Conservation (phyloP, 2,113 vertebrate species). For the Myotis yumanensis region DNA sequence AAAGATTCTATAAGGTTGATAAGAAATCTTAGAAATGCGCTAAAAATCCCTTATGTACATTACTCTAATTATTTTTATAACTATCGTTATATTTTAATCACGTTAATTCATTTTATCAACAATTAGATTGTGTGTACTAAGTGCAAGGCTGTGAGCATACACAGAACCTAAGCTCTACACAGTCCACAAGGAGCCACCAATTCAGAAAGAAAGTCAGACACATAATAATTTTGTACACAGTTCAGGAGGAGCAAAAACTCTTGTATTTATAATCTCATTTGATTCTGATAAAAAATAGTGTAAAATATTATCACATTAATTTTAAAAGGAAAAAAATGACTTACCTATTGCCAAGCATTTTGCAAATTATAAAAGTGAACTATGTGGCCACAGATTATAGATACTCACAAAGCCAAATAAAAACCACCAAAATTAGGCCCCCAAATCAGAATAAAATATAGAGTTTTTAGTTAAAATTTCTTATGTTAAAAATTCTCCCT, state of each 20-base stretch:
- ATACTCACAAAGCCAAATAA: background rate
- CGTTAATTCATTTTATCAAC: constrained; percentile 22
- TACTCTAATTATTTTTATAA: background rate
- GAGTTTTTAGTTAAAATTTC: constrained; percentile 10
- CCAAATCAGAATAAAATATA: background rate
- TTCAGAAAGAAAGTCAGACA: background rate
- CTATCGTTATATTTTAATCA: background rate
- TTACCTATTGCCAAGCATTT: background rate
- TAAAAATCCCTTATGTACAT: background rate
- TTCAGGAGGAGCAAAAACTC: background rate
- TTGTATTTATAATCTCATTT: background rate
- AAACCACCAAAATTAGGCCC: background rate
- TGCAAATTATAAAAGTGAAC: background rate
- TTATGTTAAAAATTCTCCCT: background rate
- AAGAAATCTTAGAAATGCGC: background rate
- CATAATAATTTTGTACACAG: background rate
- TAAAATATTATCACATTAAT: background rate
- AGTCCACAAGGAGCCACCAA: background rate
- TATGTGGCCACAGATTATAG: background rate
- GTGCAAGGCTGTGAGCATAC: background rate
- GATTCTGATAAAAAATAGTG: background rate
- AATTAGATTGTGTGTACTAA: background rate
- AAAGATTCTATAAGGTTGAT: background rate
- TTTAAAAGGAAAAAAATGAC: background rate
- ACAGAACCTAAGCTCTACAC: background rate